Evolutionary conservation across 2,888 invertebrate species (phyloP), one percentile per base, ranked within the genome.

Genomic region (Pollenia griseotomentosa): DNA sequence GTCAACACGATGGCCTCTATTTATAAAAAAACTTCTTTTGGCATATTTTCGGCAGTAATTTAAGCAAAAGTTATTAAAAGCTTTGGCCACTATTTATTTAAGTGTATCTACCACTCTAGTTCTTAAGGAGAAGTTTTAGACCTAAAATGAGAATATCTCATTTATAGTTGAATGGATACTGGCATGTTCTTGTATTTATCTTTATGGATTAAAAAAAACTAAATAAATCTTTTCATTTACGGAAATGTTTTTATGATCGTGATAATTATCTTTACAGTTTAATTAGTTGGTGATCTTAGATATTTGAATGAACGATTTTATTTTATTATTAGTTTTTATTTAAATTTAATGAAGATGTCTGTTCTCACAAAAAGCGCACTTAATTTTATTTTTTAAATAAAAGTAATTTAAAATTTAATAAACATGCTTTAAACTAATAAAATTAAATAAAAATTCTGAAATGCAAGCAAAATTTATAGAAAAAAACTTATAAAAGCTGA

Each of bases 211-310:
- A 3, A 57, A 57, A 9, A 57, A 57, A 57, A 57, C 10, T 0
- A 40, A 40, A 61, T 10, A 0, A 23, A 46, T 42, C 33, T 51
- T 51, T 55, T 12, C 16, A 53, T 71, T 71, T 40, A 71, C 40
- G 40, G 55, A 71, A 55, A 40, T 42, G 40, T 55, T 71, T 19
- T 44, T 71, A 71, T 57, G 53, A 33, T 42, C 40, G 42, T 40
- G 57, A 42, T 40, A 55, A 71, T 55, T 71, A 42, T 11, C 16
- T 44, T 71, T 55, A 44, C 68, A 68, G 5, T 42, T 55, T 55
- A 40, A 55, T 71, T 71, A 33, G 53, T 44, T 55, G 9, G 14
- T 68, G 7, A 8, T 14, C 2, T 40, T 19, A 66, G 46, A 33
- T 33, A 65, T 11, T 11, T 46, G 40, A 46, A 19, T 44, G 44